phyloP scores from a whole-genome alignment of 2,113 vertebrate species.

The Mormyrus lacerda region DNA sequence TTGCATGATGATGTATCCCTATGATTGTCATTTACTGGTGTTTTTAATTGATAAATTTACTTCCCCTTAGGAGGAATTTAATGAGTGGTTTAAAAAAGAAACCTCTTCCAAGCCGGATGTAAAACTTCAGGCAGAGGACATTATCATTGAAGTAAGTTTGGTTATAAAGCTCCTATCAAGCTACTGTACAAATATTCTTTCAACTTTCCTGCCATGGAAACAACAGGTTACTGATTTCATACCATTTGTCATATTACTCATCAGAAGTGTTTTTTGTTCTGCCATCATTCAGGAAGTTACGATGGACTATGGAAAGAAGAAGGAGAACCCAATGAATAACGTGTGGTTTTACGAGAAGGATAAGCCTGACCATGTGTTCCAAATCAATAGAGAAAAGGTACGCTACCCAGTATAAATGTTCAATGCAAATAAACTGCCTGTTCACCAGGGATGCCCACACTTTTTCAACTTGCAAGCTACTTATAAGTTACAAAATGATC shows the following conservation, averaged over 20 bases:
- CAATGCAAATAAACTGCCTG: too few species aligned
- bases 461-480: too few species aligned
- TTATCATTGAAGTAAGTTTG: not conserved
- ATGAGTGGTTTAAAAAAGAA: not conserved
- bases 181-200: not conserved
- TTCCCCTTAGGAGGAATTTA: not conserved
- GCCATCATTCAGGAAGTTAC: not conserved
- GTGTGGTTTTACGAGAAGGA: constrained; percentile 67
- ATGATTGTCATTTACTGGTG: not conserved
- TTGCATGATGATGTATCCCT: too few species aligned
- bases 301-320: constrained; percentile 72
- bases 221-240: not conserved
- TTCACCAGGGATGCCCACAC: too few species aligned
- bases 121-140: not conserved
- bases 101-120: too few species aligned
- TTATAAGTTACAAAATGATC: too few species aligned
- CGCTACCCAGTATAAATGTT: not conserved
- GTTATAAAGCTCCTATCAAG: not conserved
- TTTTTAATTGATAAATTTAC: not conserved
- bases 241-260: not conserved
- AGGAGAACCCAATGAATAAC: constrained; percentile 65
- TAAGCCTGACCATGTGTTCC: constrained; percentile 46
- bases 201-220: too few species aligned
- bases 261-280: not conserved
- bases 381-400: constrained; percentile 64